phyloP scores from a whole-genome alignment of 1,140 invertebrate species.

The Lasioglossum albipes region DNA sequence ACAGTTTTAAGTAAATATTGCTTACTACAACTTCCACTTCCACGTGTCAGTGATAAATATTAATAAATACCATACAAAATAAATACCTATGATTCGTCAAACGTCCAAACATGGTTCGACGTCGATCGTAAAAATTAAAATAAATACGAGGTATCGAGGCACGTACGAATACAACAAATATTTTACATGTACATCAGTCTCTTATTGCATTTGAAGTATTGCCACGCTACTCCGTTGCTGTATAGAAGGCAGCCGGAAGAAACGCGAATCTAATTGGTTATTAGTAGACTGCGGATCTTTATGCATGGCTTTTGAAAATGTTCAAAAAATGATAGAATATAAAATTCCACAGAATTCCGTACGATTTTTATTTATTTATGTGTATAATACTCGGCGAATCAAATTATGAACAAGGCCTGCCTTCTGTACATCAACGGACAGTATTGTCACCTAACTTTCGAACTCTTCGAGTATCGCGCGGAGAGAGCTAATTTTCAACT shows the following conservation, averaged over 20 bases:
- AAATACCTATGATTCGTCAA: constrained; percentile 20
- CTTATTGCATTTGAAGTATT: constrained; percentile 10
- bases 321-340: too few relatives aligned
- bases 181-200: constrained; percentile 32
- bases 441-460: constrained; percentile 30
- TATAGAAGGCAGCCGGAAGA: too few relatives aligned
- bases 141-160: constrained; percentile 16
- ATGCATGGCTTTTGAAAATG: too few relatives aligned
- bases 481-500: background rate
- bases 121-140: background rate
- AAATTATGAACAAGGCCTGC: too few relatives aligned
- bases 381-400: too few relatives aligned
- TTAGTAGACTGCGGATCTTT: too few relatives aligned
- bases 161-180: constrained; percentile 5
- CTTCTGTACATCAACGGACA: too few relatives aligned
- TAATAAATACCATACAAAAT: constrained; percentile 47
- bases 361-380: too few relatives aligned
- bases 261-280: too few relatives aligned
- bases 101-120: background rate
- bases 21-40: constrained; percentile 13
- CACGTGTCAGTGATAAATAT: constrained; percentile 7
- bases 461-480: constrained; percentile 13
- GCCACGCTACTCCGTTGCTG: too few relatives aligned
- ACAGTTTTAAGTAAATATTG: constrained; percentile 2
- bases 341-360: too few relatives aligned